Conservation (phyloP, 2,888 invertebrate genomes). For the Drosophila diplacantha region DNA sequence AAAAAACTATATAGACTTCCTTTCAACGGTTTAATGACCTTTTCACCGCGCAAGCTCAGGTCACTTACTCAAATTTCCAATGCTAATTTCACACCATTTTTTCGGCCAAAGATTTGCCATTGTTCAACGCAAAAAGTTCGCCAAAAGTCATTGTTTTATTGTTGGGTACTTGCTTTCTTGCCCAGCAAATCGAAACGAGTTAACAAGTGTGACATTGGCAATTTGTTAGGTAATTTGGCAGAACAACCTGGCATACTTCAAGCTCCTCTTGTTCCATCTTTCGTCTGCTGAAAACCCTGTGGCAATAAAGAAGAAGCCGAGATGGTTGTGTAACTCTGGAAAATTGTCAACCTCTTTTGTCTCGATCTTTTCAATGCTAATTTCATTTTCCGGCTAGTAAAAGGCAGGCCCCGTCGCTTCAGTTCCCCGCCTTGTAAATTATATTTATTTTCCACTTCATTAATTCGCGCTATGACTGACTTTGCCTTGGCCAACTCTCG, state of each 20-base stretch:
- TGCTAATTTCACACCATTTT: slow-evolving; percentile 35
- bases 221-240: slow-evolving; percentile 63
- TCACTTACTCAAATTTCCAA: slow-evolving; percentile 1
- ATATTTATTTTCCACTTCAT: slow-evolving; percentile 67
- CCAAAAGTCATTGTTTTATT: slow-evolving; percentile 22
- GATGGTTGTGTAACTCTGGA: slow-evolving; percentile 54
- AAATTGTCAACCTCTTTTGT: slow-evolving; percentile 53
- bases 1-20: neutral
- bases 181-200: slow-evolving; percentile 61
- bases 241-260: slow-evolving; percentile 46
- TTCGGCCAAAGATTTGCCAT: slow-evolving; percentile 7
- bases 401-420: slow-evolving; percentile 9
- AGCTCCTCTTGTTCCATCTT: neutral
- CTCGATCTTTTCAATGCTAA: slow-evolving; percentile 45
- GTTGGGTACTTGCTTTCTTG: slow-evolving; percentile 44
- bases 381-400: slow-evolving; percentile 56
- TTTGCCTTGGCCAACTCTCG: slow-evolving; percentile 39
- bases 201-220: slow-evolving; percentile 70
- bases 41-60: neutral
- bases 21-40: slow-evolving; percentile 7
- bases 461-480: slow-evolving; percentile 56
- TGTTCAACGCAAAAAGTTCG: slow-evolving; percentile 5
- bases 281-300: slow-evolving; percentile 18
- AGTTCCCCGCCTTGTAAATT: slow-evolving; percentile 36
- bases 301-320: slow-evolving; percentile 18